Evolutionary conservation across 1,140 invertebrate genomes (phyloP), one percentile per base, ranked within the genome.

Genomic region (Drosophila truncata): DNA sequence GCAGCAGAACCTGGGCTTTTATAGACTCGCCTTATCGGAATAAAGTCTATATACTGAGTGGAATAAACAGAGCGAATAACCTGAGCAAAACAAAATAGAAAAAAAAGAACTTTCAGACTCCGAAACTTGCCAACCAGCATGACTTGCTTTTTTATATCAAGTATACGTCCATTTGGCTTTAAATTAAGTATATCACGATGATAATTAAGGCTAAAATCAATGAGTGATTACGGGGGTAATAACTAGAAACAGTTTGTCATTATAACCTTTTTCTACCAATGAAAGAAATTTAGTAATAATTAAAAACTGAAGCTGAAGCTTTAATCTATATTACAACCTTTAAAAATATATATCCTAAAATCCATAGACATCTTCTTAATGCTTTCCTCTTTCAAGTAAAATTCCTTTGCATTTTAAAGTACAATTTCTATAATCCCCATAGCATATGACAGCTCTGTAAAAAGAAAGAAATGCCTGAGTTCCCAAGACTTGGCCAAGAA

Each of bases 401-500:
- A 0, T 2, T n/a, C 14, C 14, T 37, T 52, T 33, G 27, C 27
- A 11, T 50, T 14, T 52, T 52, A 14, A 20, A 33, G 18, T 18
- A n/a, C n/a, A 0, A 7, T 23, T 23, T 35, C 23, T n/a, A 31
- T n/a, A 23, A 37, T 23, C 29, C 16, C 4, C 5, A 18, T 2
- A n/a, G 23, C 6, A 55, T 25, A 41, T 57, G 37, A 27, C 25
- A 55, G 20, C 33, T 25, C 8, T 2, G 16, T 1, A 1, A 16
- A 13, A 44, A 10, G 1, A 16, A 31, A 31, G 13, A 10, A 18
- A 33, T 16, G 33, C 65, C 47, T 47, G 16, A 50, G 42, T 23
- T 35, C n/a, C 25, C 39, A 58, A 49, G 65, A 37, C 65, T 49
- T 71, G 69, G 66, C 42, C 33, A 70, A 70, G 50, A 58, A 49